Evolutionary conservation across 2,888 invertebrate genomes (phyloP).

Genomic region (Spialia ferax): DNA sequence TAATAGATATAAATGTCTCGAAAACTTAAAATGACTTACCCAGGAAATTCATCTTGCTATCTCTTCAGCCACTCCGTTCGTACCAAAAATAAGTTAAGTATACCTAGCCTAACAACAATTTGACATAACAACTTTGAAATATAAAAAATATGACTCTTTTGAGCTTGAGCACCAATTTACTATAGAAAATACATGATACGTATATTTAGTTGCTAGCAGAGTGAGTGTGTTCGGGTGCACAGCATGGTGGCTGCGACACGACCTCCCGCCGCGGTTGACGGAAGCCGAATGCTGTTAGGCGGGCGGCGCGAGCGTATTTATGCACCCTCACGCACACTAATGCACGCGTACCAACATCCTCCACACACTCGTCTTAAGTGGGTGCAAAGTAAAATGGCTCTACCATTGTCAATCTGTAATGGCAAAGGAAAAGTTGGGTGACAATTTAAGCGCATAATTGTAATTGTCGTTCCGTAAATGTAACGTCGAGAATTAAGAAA

Average conservation of each 20-base stretch:
- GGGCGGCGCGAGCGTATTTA: slow-evolving; percentile 60
- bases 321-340: slow-evolving; percentile 55
- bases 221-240: slow-evolving; percentile 68
- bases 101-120: slow-evolving; percentile 64
- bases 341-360: slow-evolving; percentile 42
- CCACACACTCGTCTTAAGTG: slow-evolving; percentile 64
- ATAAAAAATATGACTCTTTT: slow-evolving; percentile 74
- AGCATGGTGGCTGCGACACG: slow-evolving; percentile 63
- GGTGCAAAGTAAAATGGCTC: slow-evolving; percentile 74
- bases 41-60: slow-evolving; percentile 77
- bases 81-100: slow-evolving; percentile 50
- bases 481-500: slow-evolving; percentile 42
- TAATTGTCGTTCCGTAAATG: slow-evolving; percentile 73
- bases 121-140: slow-evolving; percentile 72
- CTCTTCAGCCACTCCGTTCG: slow-evolving; percentile 57
- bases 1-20: background rate
- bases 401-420: slow-evolving; percentile 79
- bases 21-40: slow-evolving; percentile 64
- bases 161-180: slow-evolving; percentile 81
- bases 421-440: slow-evolving; percentile 74
- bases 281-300: slow-evolving; percentile 66
- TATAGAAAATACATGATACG: slow-evolving; percentile 81
- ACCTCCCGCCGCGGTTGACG: slow-evolving; percentile 65
- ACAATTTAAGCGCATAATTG: slow-evolving; percentile 75
- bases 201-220: slow-evolving; percentile 65